phyloP scores from a whole-genome alignment of 2,797 vertebrate genomes.

The Tinamus major region DNA sequence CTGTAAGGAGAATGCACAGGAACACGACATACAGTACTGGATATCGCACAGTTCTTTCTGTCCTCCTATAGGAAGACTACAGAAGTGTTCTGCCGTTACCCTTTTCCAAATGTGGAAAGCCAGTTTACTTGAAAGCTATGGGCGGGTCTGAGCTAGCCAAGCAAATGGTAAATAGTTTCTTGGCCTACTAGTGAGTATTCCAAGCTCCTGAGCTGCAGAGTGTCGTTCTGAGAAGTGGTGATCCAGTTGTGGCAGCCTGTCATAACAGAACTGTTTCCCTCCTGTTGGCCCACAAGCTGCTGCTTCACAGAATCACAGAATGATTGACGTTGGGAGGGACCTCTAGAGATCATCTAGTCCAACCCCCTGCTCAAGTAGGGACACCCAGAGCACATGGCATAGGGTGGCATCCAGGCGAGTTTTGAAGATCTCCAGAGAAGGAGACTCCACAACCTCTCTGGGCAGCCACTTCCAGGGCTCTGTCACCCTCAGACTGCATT shows the following conservation, averaged over 20 bases:
- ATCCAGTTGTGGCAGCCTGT: neutral
- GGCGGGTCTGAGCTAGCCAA: neutral
- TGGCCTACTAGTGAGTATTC: neutral
- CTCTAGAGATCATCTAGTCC: too few relatives aligned
- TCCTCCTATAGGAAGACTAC: neutral
- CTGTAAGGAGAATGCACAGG: neutral
- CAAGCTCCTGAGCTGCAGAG: neutral
- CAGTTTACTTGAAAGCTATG: neutral
- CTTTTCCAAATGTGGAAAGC: neutral
- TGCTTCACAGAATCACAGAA: neutral
- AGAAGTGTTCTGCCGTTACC: constrained; percentile 9
- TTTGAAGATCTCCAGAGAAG: too few relatives aligned
- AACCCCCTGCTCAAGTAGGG: too few relatives aligned
- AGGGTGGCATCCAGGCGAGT: too few relatives aligned
- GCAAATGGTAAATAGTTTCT: neutral
- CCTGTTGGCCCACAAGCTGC: neutral
- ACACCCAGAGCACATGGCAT: too few relatives aligned
- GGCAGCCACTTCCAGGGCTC: too few relatives aligned
- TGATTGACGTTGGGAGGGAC: too few relatives aligned
- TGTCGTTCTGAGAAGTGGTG: neutral
- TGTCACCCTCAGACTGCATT: neutral
- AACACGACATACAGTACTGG: neutral
- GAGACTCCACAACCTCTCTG: too few relatives aligned
- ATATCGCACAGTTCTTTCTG: neutral
- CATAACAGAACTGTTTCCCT: neutral